Evolutionary conservation across 2,888 invertebrate genomes (phyloP), one percentile per base, ranked within the genome.

Genomic region (Cheilosia pagana): DNA sequence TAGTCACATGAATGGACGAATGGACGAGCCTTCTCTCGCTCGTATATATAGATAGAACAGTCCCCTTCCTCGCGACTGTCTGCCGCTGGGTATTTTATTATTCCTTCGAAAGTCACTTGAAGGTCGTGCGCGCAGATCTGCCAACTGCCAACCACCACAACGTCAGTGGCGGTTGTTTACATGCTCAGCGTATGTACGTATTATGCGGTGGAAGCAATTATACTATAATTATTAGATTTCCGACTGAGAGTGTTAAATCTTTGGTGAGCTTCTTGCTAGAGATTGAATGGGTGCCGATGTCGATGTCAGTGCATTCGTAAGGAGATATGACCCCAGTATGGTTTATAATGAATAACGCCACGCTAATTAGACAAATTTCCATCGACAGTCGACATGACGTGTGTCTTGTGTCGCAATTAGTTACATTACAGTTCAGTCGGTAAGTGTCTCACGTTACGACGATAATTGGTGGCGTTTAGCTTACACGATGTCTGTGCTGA

Each of bases 1-100:
- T n/a, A n/a, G 85, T 85, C 85, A 85, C 85, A 85, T 85, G 85
- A 85, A 85, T 85, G 81, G 81, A 81, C 81, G 81, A 67, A 81
- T 81, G 81, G 85, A 81, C 85, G 85, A 81, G 85, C 85, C 85
- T 77, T 85, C 79, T 85, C 79, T 76, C 55, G 53, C 50, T 50
- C 65, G 67, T 71, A 65, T 76, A 16, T 12, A 16, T 16, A 16
- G 3, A n/a, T 21, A 50, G 41, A 31, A 7, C 28, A 43, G 39
- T 52, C 25, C 25, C 60, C 28, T 65, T 65, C 76, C 70, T 81
- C 28, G 57, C 19, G 55, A 60, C 55, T 77, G 68, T n/a, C n/a
- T n/a, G 55, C 65, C 48, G 50, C 45, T 62, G 50, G 62, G 62
- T 75, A 59, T 71, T 67, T 62, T 16, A 28, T 39, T 63, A 39